Conservation (phyloP, 2,113 vertebrate genomes). For the Telmatochromis sp. region DNA sequence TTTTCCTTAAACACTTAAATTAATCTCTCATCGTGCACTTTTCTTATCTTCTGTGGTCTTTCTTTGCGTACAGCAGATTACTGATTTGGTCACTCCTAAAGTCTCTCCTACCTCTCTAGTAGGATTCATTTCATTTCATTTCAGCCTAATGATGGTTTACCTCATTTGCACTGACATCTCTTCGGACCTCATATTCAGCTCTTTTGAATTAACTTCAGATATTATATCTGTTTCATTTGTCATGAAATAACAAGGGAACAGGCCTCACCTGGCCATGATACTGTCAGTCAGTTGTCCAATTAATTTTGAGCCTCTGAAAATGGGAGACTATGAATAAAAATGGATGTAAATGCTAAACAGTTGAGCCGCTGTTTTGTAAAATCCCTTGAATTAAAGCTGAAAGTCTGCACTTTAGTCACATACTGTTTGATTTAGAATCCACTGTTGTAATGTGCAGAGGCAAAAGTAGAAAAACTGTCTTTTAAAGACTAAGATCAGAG, state of each 20-base stretch:
- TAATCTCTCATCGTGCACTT: rapidly evolving
- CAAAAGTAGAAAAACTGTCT: background rate
- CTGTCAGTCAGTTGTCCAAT: background rate
- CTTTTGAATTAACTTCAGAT: background rate
- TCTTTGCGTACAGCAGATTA: background rate
- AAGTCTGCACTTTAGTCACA: background rate
- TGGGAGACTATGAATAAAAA: background rate
- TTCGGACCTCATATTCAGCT: background rate
- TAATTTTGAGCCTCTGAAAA: background rate
- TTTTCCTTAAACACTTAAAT: background rate
- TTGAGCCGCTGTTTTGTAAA: background rate
- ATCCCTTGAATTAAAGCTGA: background rate
- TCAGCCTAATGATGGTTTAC: background rate
- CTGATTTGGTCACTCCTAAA: background rate
- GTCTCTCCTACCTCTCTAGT: background rate
- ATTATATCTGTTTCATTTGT: background rate
- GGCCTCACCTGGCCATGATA: background rate
- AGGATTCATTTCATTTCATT: rapidly evolving
- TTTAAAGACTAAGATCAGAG: background rate
- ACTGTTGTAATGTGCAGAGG: rapidly evolving
- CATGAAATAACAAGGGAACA: background rate
- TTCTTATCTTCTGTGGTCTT: background rate
- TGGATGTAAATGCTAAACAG: background rate
- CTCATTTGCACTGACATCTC: background rate
- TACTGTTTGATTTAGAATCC: background rate